Conservation (phyloP, 2,113 vertebrate genomes). For the Trachemys scripta region DNA sequence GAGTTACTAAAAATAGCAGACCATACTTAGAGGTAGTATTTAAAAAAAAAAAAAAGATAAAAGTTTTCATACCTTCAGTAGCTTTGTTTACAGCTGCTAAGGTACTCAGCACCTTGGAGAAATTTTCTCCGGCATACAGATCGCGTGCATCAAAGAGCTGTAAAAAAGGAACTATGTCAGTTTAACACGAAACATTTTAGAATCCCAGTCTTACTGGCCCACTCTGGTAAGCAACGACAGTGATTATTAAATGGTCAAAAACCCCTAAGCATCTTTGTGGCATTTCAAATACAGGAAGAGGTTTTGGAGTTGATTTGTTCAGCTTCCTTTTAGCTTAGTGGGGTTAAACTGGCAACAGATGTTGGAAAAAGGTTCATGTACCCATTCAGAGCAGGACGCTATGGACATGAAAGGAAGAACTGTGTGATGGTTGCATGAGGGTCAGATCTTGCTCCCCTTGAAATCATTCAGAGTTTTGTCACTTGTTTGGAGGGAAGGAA, state of each 20-base stretch:
- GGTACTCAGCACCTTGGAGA: conserved; percentile 90
- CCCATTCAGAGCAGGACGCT: fast-evolving
- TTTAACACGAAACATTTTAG: background rate
- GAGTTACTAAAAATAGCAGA: background rate
- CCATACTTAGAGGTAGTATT: background rate
- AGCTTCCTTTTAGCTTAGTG: background rate
- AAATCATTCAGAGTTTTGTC: background rate
- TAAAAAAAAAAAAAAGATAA: background rate
- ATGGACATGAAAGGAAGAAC: background rate
- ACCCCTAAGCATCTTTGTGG: background rate
- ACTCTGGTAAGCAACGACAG: background rate
- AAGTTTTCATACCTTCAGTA: conserved; percentile 89
- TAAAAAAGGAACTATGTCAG: conserved; percentile 48
- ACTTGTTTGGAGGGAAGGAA: conserved; percentile 35
- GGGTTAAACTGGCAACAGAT: fast-evolving
- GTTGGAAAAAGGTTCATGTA: background rate
- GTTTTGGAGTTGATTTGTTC: background rate
- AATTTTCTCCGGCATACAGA: conserved; percentile 91
- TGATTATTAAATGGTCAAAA: background rate
- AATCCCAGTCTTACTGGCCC: background rate
- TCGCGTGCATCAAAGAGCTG: conserved; percentile 94
- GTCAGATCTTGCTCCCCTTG: background rate
- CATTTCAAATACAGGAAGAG: background rate
- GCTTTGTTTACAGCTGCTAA: conserved; percentile 92
- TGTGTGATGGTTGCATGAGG: background rate